phyloP scores from a whole-genome alignment of 2,113 vertebrate species.

The Gallinago undulata region DNA sequence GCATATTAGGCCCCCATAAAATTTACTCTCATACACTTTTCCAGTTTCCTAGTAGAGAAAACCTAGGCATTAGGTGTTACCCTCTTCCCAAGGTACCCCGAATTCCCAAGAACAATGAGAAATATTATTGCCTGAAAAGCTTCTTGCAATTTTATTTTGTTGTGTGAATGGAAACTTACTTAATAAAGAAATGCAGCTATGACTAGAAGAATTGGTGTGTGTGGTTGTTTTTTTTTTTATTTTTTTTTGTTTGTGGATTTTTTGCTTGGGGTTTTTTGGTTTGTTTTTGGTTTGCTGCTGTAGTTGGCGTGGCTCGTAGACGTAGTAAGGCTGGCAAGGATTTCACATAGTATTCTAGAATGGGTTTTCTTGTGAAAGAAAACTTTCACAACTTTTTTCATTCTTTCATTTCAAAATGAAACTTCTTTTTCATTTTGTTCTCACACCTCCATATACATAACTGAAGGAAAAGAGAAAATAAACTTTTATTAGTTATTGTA shows the following conservation, averaged over 20 bases:
- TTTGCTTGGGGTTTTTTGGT: neutral
- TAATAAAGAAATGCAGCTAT: neutral
- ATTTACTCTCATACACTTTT: neutral
- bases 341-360: neutral
- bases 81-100: neutral
- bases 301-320: neutral
- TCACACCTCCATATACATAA: neutral
- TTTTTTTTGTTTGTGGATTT: neutral
- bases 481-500: neutral
- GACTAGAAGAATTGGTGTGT: neutral
- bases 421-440: conserved; percentile 6
- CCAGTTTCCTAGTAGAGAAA: neutral
- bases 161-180: neutral
- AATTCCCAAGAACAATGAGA: neutral
- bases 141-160: neutral
- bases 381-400: too few relatives aligned
- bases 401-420: too few relatives aligned
- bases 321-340: neutral
- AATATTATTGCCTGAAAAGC: neutral
- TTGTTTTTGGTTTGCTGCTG: neutral
- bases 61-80: neutral
- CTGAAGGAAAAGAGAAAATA: neutral
- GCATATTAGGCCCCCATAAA: neutral
- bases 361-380: neutral
- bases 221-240: neutral